A percentile compares a stretch with the other conserved stretches of the same genome.
phyloP scores from a whole-genome alignment of 2,888 invertebrate species.

The Cantharis flavilabris region DNA sequence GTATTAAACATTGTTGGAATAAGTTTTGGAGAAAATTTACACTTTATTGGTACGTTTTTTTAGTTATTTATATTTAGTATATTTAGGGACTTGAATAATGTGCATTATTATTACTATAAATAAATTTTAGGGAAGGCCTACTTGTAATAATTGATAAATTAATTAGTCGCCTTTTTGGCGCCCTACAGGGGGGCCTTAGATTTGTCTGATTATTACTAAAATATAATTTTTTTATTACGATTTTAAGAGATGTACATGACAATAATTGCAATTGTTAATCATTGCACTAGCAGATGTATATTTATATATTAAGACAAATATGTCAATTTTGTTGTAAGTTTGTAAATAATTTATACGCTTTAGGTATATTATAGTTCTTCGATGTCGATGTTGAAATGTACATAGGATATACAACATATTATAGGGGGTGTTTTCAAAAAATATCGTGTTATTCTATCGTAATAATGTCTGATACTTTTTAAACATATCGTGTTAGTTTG shows the following conservation, averaged over 20 bases:
- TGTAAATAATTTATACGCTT: slow-evolving; percentile 11
- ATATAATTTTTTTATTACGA: not conserved
- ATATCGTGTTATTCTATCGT: not conserved
- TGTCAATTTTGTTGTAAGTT: slow-evolving; percentile 50
- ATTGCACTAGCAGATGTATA: slow-evolving; percentile 41
- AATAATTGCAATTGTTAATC: slow-evolving; percentile 38
- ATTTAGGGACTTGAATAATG: not conserved
- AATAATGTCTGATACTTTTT: not conserved
- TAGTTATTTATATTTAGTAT: not conserved
- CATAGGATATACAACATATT: not conserved
- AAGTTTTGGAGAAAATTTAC: not conserved
- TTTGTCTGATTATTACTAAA: slow-evolving; percentile 1
- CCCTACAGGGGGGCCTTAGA: slow-evolving; percentile 19
- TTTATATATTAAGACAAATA: slow-evolving; percentile 45
- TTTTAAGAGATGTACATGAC: slow-evolving; percentile 1
- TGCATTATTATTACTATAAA: not conserved
- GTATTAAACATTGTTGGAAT: slow-evolving; percentile 46
- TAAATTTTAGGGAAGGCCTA: slow-evolving; percentile 10
- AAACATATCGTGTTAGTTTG: not conserved
- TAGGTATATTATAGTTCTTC: not conserved
- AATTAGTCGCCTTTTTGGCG: slow-evolving; percentile 12
- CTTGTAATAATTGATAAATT: not conserved
- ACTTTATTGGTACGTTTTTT: not conserved
- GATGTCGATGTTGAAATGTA: not conserved
- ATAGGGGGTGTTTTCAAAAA: not conserved